These are phyloP conservation scores for Apodemus sylvaticus DNA, from an alignment of 2,113 vertebrate genomes.

Conservation along the genomic window DNA sequence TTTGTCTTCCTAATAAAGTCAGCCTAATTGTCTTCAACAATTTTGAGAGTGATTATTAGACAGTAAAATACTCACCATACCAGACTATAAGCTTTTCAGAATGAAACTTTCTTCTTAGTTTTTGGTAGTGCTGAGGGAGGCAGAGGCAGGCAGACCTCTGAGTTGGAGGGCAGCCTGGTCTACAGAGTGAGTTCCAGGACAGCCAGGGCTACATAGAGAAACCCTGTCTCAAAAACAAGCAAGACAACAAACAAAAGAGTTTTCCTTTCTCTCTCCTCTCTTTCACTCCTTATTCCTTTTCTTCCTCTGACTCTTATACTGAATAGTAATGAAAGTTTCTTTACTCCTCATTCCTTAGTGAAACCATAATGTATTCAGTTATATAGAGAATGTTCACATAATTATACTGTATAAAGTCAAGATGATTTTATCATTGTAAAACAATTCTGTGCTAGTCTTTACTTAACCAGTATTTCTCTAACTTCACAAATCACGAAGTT, in stretches of 20 bases:
- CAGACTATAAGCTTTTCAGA: neutral
- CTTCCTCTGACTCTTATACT: neutral
- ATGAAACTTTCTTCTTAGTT: neutral
- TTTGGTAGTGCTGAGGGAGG: neutral
- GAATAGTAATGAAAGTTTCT: neutral
- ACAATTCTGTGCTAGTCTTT: neutral
- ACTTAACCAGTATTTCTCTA: neutral
- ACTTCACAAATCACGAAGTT: constrained; percentile 7
- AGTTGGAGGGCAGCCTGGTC: neutral
- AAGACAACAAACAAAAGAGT: neutral
- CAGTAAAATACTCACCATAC: neutral
- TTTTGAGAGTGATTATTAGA: neutral
- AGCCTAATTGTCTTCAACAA: neutral
- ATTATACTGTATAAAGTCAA: neutral
- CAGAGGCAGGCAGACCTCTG: neutral
- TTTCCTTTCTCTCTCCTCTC: neutral
- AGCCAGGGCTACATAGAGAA: neutral
- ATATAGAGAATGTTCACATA: neutral
- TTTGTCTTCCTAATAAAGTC: neutral
- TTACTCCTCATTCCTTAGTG: neutral
- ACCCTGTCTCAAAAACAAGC: neutral
- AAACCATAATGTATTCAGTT: neutral
- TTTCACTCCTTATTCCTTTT: neutral
- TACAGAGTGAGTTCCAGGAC: neutral
- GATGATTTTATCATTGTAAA: neutral